These are phyloP conservation scores for Notodonta ziczac DNA, from an alignment of 2,888 invertebrate genomes.

Conservation along the genomic window DNA sequence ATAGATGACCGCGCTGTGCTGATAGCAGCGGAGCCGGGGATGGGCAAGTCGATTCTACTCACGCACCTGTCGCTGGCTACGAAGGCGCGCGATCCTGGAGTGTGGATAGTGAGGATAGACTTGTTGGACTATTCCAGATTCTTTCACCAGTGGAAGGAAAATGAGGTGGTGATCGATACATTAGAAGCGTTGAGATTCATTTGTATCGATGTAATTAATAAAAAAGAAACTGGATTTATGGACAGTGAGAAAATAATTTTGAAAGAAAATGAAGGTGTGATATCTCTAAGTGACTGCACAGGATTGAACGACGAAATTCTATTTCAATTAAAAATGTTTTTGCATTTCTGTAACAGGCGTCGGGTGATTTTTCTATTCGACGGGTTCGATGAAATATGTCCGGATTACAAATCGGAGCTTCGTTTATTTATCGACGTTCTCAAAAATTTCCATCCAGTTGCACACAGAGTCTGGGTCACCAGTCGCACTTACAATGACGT, in stretches of 20 bases:
- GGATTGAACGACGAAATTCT: not conserved
- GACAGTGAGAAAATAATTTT: not conserved
- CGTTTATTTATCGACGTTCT: not conserved
- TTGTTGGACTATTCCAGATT: constrained; percentile 12
- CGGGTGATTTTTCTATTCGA: constrained; percentile 12
- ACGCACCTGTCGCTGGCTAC: constrained; percentile 14
- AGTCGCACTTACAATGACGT: constrained; percentile 14
- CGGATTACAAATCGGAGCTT: constrained; percentile 12
- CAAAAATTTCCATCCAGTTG: not conserved
- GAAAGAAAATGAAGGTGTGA: not conserved
- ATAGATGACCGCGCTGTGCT: not conserved
- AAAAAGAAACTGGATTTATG: not conserved
- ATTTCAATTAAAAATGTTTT: not conserved
- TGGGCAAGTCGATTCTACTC: constrained; percentile 16
- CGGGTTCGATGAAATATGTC: constrained; percentile 19
- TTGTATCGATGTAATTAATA: constrained; percentile 3
- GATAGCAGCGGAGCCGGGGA: constrained; percentile 11
- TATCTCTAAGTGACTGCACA: not conserved
- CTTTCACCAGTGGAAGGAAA: constrained; percentile 13
- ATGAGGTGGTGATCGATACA: constrained; percentile 2
- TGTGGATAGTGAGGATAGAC: constrained; percentile 18
- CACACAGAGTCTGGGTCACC: not conserved
- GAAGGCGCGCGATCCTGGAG: constrained; percentile 8
- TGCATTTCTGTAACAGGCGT: constrained; percentile 10
- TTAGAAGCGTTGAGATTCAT: constrained; percentile 12